A percentile compares a stretch with the other conserved stretches of the same genome.
phyloP scores from a whole-genome alignment of 2,888 invertebrate species.

The Drosophila algonquin region DNA sequence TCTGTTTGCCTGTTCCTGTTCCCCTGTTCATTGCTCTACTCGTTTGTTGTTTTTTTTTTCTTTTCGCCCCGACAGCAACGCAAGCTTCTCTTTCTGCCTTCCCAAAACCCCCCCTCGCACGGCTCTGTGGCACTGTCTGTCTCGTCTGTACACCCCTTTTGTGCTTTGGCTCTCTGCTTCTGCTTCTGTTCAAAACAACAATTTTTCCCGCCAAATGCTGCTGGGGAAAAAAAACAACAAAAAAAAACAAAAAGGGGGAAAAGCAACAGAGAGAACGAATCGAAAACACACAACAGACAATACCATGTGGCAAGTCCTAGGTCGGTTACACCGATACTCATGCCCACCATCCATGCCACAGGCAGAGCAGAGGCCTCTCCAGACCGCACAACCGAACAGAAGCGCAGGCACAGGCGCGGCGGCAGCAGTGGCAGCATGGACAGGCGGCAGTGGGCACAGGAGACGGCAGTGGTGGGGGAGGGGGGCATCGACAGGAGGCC shows the following conservation, averaged over 20 bases:
- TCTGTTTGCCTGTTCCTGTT: slow-evolving; percentile 64
- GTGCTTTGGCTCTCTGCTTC: slow-evolving; percentile 52
- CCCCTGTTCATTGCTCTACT: slow-evolving; percentile 71
- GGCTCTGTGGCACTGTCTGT: neutral
- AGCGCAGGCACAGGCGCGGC: slow-evolving; percentile 2
- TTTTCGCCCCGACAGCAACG: neutral
- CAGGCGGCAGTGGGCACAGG: slow-evolving; percentile 1
- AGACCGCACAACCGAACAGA: slow-evolving; percentile 22
- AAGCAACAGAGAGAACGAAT: slow-evolving; percentile 41
- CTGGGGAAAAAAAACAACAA: neutral
- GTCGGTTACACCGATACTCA: slow-evolving; percentile 76
- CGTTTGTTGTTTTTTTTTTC: slow-evolving; percentile 57
- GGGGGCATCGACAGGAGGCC: slow-evolving; percentile 20
- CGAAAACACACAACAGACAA: slow-evolving; percentile 68
- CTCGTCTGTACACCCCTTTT: slow-evolving; percentile 24
- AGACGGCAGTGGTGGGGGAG: neutral
- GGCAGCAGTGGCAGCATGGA: neutral
- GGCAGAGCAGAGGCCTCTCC: slow-evolving; percentile 25
- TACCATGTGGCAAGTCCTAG: slow-evolving; percentile 82
- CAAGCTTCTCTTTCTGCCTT: neutral
- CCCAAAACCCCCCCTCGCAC: neutral
- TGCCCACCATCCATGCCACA: slow-evolving; percentile 1
- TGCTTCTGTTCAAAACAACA: slow-evolving; percentile 70
- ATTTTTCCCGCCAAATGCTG: slow-evolving; percentile 78
- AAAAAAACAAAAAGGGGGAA: slow-evolving; percentile 38